Evolutionary conservation across 2,797 vertebrate genomes (phyloP).

Genomic region (Trachops cirrhosus): DNA sequence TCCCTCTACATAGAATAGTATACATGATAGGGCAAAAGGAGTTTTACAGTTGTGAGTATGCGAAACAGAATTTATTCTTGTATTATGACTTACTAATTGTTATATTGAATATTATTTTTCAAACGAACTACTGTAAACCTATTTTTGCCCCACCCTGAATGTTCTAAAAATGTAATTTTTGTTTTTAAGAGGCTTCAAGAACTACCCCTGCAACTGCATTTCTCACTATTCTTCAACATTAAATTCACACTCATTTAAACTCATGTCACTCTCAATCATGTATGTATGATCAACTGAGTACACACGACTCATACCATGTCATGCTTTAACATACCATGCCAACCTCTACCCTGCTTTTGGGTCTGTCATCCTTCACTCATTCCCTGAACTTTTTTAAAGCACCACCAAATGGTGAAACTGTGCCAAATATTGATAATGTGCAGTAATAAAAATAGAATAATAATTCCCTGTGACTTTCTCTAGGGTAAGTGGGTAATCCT

Average conservation of each 20-base stretch:
- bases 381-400: not conserved
- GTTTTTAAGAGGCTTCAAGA: not conserved
- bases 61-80: too few relatives aligned
- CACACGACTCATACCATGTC: not conserved
- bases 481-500: not conserved
- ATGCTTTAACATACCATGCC: not conserved
- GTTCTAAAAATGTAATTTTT: not conserved
- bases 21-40: not conserved
- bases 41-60: not conserved
- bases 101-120: not conserved
- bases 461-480: not conserved
- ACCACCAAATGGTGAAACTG: not conserved
- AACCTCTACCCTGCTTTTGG: not conserved
- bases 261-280: not conserved
- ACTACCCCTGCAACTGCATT: not conserved
- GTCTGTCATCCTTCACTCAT: not conserved
- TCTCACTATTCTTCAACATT: not conserved
- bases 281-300: not conserved
- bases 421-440: not conserved
- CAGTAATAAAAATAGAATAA: not conserved
- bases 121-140: not conserved
- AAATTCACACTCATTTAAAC: not conserved
- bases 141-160: not conserved
- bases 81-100: too few relatives aligned
- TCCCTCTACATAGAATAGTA: not conserved